Conservation (phyloP, 2,113 vertebrate species). For the Mormyrus iriodes region DNA sequence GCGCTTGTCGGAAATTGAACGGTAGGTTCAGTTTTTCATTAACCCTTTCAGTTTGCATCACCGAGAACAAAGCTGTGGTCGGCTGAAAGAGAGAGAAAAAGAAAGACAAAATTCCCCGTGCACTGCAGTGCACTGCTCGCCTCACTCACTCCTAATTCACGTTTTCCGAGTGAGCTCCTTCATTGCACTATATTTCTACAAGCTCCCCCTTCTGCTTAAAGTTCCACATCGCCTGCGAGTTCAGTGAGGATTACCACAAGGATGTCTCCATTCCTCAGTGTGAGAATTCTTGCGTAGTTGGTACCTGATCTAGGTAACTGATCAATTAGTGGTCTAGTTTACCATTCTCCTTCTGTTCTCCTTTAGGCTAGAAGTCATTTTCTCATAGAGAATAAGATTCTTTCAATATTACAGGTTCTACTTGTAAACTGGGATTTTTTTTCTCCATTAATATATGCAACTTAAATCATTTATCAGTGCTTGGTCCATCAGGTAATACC, state of each 20-base stretch:
- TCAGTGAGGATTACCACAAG: background rate
- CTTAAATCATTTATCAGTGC: background rate
- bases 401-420: background rate
- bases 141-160: background rate
- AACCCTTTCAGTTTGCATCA: constrained; percentile 28
- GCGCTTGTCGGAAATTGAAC: constrained; percentile 7
- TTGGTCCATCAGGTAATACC: background rate
- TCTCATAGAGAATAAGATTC: background rate
- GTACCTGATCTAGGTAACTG: background rate
- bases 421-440: background rate
- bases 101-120: background rate
- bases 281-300: background rate
- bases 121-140: background rate
- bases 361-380: background rate
- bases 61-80: background rate
- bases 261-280: background rate
- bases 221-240: background rate
- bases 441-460: background rate
- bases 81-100: background rate
- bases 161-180: background rate
- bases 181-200: background rate
- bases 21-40: constrained; percentile 22
- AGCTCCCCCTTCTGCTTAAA: constrained; percentile 15
- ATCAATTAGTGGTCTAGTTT: background rate
- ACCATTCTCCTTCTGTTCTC: background rate